Percentiles rank a stretch among this genome's conserved stretches.
phyloP scores from a whole-genome alignment of 2,888 invertebrate species.

The Drosophila recens region DNA sequence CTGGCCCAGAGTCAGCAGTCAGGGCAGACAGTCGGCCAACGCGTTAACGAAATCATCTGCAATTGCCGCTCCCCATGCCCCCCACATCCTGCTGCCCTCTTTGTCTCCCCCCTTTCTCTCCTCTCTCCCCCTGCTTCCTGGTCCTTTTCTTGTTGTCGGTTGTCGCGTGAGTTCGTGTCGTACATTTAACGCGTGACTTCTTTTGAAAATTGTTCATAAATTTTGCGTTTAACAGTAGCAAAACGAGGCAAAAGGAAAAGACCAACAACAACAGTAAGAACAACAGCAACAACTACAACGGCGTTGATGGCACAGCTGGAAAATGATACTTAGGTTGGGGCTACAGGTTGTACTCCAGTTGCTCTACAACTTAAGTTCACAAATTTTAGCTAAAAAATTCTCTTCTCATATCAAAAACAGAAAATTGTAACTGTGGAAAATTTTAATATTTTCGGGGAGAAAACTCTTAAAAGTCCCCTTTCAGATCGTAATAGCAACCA shows the following conservation, averaged over 20 bases:
- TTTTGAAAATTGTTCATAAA: constrained; percentile 81
- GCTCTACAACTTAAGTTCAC: constrained; percentile 21
- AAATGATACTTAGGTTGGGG: constrained; percentile 29
- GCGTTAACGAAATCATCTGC: constrained; percentile 79
- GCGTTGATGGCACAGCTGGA: constrained; percentile 56
- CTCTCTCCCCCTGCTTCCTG: not conserved
- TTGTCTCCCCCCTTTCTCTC: not conserved
- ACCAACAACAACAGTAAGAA: constrained; percentile 3
- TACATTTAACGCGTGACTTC: constrained; percentile 80
- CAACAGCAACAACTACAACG: constrained; percentile 25
- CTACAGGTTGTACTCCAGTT: constrained; percentile 10
- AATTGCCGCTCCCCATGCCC: constrained; percentile 38
- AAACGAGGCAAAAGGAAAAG: constrained; percentile 37
- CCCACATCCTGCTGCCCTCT: constrained; percentile 6
- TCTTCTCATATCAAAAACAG: not conserved
- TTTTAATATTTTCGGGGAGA: not conserved
- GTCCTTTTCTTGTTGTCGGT: constrained; percentile 16
- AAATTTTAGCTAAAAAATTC: not conserved
- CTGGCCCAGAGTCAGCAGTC: constrained; percentile 24
- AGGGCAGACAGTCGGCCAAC: constrained; percentile 48
- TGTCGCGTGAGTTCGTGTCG: constrained; percentile 80
- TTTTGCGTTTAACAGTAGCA: constrained; percentile 80
- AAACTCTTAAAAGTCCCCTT: not conserved
- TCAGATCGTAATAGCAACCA: too few relatives aligned
- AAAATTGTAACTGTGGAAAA: not conserved